These are phyloP conservation scores for Myotis myotis DNA, from an alignment of 2,797 vertebrate species.

Conservation along the genomic window DNA sequence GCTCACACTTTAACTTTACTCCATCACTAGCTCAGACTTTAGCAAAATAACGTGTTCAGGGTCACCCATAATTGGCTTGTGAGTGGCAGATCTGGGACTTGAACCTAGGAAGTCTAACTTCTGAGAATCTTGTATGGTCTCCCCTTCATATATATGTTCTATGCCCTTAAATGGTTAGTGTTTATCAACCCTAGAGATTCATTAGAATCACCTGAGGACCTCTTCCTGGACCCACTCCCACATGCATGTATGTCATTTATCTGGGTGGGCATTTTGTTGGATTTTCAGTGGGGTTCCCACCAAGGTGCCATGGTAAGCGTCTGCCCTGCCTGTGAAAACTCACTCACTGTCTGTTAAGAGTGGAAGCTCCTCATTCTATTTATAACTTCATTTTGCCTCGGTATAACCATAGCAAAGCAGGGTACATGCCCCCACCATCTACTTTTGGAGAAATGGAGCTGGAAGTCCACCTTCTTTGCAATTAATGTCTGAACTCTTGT, in stretches of 20 bases:
- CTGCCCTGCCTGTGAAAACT: neutral
- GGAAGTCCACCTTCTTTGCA: neutral
- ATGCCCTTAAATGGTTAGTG: neutral
- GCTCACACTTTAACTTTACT: constrained; percentile 39
- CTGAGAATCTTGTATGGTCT: neutral
- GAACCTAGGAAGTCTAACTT: constrained; percentile 18
- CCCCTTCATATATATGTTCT: neutral
- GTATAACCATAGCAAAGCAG: neutral
- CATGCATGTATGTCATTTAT: neutral
- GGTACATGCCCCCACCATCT: neutral
- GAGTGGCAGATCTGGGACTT: constrained; percentile 10
- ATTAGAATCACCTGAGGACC: constrained; percentile 1
- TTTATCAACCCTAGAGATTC: neutral
- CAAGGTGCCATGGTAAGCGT: neutral
- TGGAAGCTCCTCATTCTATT: neutral
- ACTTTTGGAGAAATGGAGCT: neutral
- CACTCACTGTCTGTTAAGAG: neutral
- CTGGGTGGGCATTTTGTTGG: neutral
- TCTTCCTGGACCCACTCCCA: constrained; percentile 20
- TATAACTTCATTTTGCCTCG: neutral
- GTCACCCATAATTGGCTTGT: neutral
- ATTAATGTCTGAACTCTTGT: neutral
- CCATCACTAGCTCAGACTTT: constrained; percentile 27
- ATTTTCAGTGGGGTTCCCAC: neutral
- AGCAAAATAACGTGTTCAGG: constrained; percentile 25